Conservation (phyloP, 2,113 vertebrate species). For the Colistium nudipinnis region DNA sequence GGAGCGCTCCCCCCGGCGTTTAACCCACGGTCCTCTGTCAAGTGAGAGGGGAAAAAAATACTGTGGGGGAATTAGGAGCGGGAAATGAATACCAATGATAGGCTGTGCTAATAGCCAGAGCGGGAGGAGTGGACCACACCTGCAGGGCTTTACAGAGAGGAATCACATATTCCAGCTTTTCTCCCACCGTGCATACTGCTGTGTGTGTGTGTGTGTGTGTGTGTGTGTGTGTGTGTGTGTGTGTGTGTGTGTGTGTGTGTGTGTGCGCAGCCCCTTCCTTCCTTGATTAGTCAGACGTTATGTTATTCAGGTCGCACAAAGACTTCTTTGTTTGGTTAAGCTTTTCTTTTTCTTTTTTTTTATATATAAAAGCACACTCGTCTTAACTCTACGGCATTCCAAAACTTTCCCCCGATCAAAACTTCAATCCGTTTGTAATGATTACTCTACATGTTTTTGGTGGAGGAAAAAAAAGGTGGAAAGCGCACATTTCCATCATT, state of each 20-base stretch:
- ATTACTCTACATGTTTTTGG: slow-evolving; percentile 44
- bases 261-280: slow-evolving; percentile 15
- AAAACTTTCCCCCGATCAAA: slow-evolving; percentile 54
- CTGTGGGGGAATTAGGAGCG: slow-evolving; percentile 72
- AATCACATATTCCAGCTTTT: slow-evolving; percentile 49
- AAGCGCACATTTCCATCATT: slow-evolving; percentile 56
- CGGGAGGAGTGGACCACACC: slow-evolving; percentile 72
- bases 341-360: too few relatives aligned
- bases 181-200: neutral
- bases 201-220: neutral
- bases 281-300: slow-evolving; percentile 56
- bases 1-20: slow-evolving; percentile 79
- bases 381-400: slow-evolving; percentile 28
- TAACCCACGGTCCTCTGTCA: slow-evolving; percentile 81
- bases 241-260: neutral
- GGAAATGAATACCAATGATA: slow-evolving; percentile 81
- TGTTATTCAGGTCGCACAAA: slow-evolving; percentile 43
- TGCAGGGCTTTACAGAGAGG: slow-evolving; percentile 59
- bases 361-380: slow-evolving; percentile 48
- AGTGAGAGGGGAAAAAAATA: slow-evolving; percentile 71
- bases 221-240: neutral
- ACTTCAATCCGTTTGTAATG: slow-evolving; percentile 52
- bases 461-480: neutral
- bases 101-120: slow-evolving; percentile 71
- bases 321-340: slow-evolving; percentile 58